These are phyloP conservation scores for Meiosimyza platycephala DNA, from an alignment of 2,888 invertebrate species.

Conservation along the genomic window DNA sequence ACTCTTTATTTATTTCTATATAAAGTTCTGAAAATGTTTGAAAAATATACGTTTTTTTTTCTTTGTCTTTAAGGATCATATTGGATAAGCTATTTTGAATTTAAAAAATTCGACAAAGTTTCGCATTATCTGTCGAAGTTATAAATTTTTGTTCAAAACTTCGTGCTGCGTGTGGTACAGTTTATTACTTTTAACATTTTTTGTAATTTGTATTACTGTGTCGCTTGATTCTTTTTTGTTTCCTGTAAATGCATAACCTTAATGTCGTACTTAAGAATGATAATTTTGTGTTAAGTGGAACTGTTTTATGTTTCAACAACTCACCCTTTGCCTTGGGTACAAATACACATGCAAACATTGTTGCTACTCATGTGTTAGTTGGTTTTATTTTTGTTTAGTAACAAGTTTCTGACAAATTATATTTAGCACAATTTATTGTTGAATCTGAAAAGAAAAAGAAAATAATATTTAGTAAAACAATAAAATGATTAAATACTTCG, in stretches of 20 bases:
- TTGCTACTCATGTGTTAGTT: constrained; percentile 48
- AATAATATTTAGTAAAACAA: background rate
- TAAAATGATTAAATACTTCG: too few species aligned
- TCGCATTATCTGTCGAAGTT: too few species aligned
- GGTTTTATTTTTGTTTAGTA: constrained; percentile 37
- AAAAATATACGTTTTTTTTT: too few species aligned
- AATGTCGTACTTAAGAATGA: background rate
- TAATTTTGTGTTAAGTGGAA: constrained; percentile 1
- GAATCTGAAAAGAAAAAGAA: background rate
- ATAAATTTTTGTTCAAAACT: too few species aligned
- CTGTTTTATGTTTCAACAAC: constrained; percentile 33
- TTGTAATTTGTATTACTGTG: background rate
- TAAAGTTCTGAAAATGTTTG: too few species aligned
- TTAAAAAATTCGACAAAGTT: too few species aligned
- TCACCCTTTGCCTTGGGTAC: constrained; percentile 54
- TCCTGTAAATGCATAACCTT: background rate
- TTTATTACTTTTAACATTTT: background rate
- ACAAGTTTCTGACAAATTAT: background rate
- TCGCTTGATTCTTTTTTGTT: too few species aligned
- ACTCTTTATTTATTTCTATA: too few species aligned
- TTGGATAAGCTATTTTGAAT: too few species aligned
- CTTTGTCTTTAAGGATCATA: too few species aligned
- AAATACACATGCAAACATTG: constrained; percentile 53
- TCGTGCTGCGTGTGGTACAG: too few species aligned
- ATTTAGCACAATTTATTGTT: background rate